Evolutionary conservation across 1,140 invertebrate genomes (phyloP).

Genomic region (Meteorus sp.): DNA sequence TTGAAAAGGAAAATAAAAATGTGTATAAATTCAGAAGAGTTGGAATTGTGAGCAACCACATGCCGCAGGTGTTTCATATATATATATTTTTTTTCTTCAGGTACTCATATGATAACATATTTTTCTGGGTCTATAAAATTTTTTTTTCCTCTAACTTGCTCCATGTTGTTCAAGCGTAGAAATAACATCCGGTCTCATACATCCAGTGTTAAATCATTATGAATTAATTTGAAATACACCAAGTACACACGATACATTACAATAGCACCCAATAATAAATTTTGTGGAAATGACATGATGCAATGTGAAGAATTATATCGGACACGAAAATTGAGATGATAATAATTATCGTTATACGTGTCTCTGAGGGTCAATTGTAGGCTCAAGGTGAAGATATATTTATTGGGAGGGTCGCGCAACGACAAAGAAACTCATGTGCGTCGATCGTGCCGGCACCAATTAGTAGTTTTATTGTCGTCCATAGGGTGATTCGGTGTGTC

Average conservation of each 20-base stretch:
- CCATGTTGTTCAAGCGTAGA: too few relatives aligned
- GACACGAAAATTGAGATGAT: too few relatives aligned
- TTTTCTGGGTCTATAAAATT: too few relatives aligned
- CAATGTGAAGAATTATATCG: too few relatives aligned
- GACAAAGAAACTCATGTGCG: background rate
- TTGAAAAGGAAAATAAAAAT: constrained; percentile 4
- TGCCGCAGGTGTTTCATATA: constrained; percentile 48
- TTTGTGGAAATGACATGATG: too few relatives aligned
- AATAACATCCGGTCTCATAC: too few relatives aligned
- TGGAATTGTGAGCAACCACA: constrained; percentile 29
- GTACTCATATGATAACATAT: too few relatives aligned
- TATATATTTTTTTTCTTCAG: background rate
- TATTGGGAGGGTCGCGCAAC: constrained; percentile 22
- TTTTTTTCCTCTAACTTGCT: background rate
- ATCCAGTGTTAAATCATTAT: too few relatives aligned
- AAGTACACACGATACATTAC: too few relatives aligned
- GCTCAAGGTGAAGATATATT: constrained; percentile 23
- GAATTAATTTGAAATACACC: too few relatives aligned
- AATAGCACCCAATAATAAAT: too few relatives aligned
- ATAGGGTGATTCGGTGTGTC: constrained; percentile 33
- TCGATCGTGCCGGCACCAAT: constrained; percentile 39
- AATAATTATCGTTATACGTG: constrained; percentile 31
- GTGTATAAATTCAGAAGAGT: background rate
- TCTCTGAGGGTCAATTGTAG: constrained; percentile 26
- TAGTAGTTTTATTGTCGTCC: constrained; percentile 46